Evolutionary conservation across 2,113 vertebrate species (phyloP), one percentile per base, ranked within the genome.

Genomic region (Nerophis lumbriciformis): DNA sequence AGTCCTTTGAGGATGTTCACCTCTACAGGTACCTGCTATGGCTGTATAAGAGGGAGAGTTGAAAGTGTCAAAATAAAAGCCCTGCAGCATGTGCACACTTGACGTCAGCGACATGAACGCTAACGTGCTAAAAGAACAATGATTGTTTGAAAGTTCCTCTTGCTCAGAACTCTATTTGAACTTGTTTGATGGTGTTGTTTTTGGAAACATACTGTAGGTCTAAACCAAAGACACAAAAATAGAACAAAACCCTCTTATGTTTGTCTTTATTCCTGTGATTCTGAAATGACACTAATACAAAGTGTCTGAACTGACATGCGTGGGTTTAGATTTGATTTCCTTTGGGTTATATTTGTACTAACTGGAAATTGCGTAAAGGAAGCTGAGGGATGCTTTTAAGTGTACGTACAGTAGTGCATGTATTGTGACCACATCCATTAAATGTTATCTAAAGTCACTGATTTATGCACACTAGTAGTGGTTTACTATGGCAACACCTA

Each of bases 1-100:
- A 93, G 48, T 94, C 94, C 54, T 92, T 95, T 59, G 89, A 92
- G 69, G 91, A 93, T 4, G 92, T 93, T 56, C 92, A 93, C 76
- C 88, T 92, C 42, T 94, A 93, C 85, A 91, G 92, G 93, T 93
- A 76, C 5, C 8, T 42, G 39, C 8, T 42, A 42, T 3, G 39
- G 39, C 7, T 42, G 1, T 42, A 9, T 42, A 42, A 1, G 8
- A 8, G 39, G 39, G 7, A 8, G 38, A 8, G 38, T 51, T 51
- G 10, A 49, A n/a, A 16, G 4, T 12, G 9, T 47, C 9, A 48
- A 50, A 50, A 10, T 50, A 50, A 50, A 50, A 50, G 8, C n/a
- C n/a, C 6, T 19, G n/a, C 4, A 19, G n/a, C 49, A 50, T 50
- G 7, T 19, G n/a, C 47, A 48, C 14, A 19, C 5, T 9, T 6